A percentile compares a stretch with the other conserved stretches of the same genome.
Conservation (phyloP, 2,113 vertebrate genomes). For the Pitta sordida region DNA sequence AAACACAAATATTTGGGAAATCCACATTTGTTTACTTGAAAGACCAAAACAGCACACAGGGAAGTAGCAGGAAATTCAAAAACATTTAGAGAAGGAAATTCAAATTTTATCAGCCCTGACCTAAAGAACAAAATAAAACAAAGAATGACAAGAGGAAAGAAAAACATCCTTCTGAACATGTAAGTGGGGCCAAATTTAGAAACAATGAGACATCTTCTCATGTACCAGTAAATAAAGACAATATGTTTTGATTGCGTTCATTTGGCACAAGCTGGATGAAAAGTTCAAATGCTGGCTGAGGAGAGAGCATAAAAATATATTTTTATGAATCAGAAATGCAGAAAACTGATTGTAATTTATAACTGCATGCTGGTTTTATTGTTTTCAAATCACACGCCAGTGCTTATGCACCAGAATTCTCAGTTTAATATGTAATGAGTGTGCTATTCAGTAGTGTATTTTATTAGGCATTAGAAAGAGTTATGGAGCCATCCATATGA, state of each 20-base stretch:
- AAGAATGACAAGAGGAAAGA: neutral
- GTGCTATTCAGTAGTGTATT: neutral
- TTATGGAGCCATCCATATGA: neutral
- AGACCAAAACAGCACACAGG: neutral
- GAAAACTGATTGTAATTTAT: conserved; percentile 23
- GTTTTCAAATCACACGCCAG: conserved; percentile 5
- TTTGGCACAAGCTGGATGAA: neutral
- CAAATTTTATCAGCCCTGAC: neutral
- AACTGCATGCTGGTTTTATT: conserved; percentile 18
- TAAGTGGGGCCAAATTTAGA: neutral
- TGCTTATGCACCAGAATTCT: neutral
- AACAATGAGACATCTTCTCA: neutral
- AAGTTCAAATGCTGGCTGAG: conserved; percentile 13
- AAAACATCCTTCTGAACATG: neutral
- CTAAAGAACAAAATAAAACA: neutral
- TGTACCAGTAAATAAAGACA: neutral
- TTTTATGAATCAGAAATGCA: conserved; percentile 30
- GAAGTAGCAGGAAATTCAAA: neutral
- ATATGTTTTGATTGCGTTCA: neutral
- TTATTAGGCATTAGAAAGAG: conserved; percentile 24
- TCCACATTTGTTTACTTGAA: neutral
- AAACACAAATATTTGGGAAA: neutral
- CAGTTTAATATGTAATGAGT: conserved; percentile 4
- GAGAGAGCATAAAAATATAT: neutral
- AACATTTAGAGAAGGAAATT: neutral